These are phyloP conservation scores for Oxygymnocypris stewartii DNA, from an alignment of 2,113 vertebrate species.

Conservation along the genomic window DNA sequence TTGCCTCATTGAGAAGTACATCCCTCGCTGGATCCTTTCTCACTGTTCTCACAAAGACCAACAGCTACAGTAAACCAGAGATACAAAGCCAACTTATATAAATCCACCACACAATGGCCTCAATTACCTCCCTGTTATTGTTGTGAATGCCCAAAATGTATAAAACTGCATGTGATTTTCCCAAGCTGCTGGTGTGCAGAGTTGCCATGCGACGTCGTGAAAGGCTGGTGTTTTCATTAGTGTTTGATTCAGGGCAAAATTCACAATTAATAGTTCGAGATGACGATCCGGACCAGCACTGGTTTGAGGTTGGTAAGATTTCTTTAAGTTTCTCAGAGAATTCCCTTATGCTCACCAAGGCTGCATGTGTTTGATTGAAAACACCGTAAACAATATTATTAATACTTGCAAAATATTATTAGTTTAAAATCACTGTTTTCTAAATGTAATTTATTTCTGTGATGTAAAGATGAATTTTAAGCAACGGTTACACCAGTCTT, in stretches of 20 bases:
- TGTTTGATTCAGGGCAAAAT: not conserved
- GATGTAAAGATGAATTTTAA: not conserved
- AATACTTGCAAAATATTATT: not conserved
- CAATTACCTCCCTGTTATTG: not conserved
- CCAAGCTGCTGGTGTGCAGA: not conserved
- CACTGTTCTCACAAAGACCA: not conserved
- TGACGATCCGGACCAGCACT: not conserved
- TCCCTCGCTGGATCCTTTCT: conserved; percentile 12
- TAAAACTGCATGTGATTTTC: not conserved
- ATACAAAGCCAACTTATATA: not conserved
- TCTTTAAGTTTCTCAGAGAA: not conserved
- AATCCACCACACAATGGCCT: not conserved
- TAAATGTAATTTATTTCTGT: not conserved
- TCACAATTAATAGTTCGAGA: not conserved
- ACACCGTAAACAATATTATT: too few relatives aligned
- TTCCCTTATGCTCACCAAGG: not conserved
- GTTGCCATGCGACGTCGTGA: not conserved
- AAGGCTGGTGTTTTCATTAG: not conserved
- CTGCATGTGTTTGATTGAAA: too few relatives aligned
- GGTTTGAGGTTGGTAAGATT: not conserved
- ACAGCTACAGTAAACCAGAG: not conserved
- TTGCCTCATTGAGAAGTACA: not conserved
- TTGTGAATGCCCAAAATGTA: not conserved
- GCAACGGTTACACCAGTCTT: not conserved
- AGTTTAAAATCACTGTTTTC: not conserved